Base-by-base conservation (phyloP, 2,888 invertebrate species). In the Tachina fera region DNA sequence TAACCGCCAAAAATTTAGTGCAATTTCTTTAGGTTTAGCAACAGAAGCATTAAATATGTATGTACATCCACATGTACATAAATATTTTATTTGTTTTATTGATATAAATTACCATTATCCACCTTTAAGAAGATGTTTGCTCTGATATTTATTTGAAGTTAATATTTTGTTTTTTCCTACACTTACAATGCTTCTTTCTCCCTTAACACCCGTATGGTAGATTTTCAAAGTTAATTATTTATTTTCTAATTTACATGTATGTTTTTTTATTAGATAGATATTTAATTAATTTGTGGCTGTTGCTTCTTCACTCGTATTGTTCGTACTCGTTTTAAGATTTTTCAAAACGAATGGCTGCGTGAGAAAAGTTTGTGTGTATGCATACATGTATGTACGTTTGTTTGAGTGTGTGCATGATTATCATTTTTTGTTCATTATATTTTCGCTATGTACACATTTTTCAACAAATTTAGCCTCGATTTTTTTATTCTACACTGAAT, bases 391-490 rank as follows among this genome's bases (percentile, higher is more conserved):
- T 63, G 19, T 75, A 43, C 68, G 70, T 75, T 13, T 78, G 74
- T 72, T 43, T 63, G 72, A 77, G 79, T 87, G 75, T 75, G 49
- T 77, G 51, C 53, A 51, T 68, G 76, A 78, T 76, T 80, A 77
- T 79, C 56, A 83, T 75, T 82, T 76, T 77, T 86, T 72, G 76
- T 87, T 84, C 86, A 76, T 86, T 87, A 72, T 83, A 78, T 87
- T 87, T 87, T 88, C 84, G 81, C 87, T 83, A 86, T 88, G 83
- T 88, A 88, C 88, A 88, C 88, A 87, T 87, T 88, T 88, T 88
- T 87, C 83, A 84, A 84, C 83, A 70, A 75, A 81, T 78, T 87
- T 86, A 78, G 80, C 78, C 85, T 83, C 74, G 71, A 81, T 82
- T 82, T 80, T 84, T 74, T 56, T 49, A 67, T 79, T 81, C 65